Evolutionary conservation across 2,797 vertebrate species (phyloP).

Genomic region (Decapterus maruadsi): DNA sequence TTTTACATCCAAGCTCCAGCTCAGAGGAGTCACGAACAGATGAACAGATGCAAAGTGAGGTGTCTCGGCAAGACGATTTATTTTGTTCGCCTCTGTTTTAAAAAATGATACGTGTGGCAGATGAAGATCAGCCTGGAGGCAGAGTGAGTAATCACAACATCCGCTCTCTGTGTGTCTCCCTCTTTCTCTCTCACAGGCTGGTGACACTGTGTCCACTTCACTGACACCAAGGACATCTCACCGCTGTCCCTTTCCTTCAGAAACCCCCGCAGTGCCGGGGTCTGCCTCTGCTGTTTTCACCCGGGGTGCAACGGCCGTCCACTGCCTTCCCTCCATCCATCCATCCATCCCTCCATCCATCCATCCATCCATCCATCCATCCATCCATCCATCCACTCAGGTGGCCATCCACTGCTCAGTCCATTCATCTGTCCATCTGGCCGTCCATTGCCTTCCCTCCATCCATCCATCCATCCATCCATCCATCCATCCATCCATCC

Average conservation of each 20-base stretch:
- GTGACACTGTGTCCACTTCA: constrained; percentile 11
- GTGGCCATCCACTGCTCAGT: too few relatives aligned
- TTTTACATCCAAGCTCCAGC: too few relatives aligned
- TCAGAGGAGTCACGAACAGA: not conserved
- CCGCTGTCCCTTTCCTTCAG: not conserved
- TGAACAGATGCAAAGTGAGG: constrained; percentile 13
- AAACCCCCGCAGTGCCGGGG: too few relatives aligned
- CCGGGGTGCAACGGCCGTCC: not conserved
- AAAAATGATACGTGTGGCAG: constrained; percentile 8
- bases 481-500: too few relatives aligned
- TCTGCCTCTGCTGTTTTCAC: not conserved
- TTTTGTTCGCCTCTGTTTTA: constrained; percentile 30
- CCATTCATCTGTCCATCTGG: too few relatives aligned
- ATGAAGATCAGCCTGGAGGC: constrained; percentile 30
- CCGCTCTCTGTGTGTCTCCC: not conserved
- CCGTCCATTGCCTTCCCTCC: too few relatives aligned
- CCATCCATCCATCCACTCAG: too few relatives aligned
- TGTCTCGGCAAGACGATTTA: constrained; percentile 17
- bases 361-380: too few relatives aligned
- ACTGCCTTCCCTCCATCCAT: too few relatives aligned
- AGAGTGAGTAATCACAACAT: constrained; percentile 28
- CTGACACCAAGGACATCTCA: not conserved
- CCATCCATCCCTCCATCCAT: too few relatives aligned
- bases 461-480: too few relatives aligned
- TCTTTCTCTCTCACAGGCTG: not conserved